Base-by-base conservation (phyloP, 2,888 invertebrate genomes). In the Drosophila colorata region DNA sequence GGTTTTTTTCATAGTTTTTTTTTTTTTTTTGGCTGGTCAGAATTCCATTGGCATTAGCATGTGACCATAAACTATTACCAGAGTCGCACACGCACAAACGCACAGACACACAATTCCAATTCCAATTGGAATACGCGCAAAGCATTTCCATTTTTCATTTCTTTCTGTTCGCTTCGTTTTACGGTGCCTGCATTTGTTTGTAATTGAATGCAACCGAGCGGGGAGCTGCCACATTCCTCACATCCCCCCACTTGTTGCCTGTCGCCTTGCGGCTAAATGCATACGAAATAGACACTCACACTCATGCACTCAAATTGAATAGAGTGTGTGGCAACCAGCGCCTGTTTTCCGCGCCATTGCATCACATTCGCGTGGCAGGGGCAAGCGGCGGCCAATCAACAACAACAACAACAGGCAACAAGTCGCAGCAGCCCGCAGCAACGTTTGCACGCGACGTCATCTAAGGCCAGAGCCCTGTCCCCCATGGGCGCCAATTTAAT, bases 311-410 rank as follows among this genome's bases (percentile, higher is more conserved):
- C 28, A 47, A 43, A 63, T 46, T 43, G 69, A 69, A 37, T 73
- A 37, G 43, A 51, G 60, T 66, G 73, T 75, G 63, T 73, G 59
- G 75, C 65, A 75, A 75, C 72, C 75, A n/a, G 41, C 72, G 74
- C 74, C 74, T 72, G 77, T 75, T 75, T 75, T 72, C 74, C 55
- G 69, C 73, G 77, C 77, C 77, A 75, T 75, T 75, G 75, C 75
- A 73, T 73, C 75, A 75, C 61, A 20, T 37, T 47, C 35, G 53
- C 31, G 74, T 28, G 69, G 68, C 76, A 74, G 64, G 46, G 55
- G 56, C 65, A 64, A 48, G 28, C 57, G 28, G 13, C 46, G 20
- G 41, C 51, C 59, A 74, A 70, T 60, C 57, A 20, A 44, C 71
- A 64, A 53, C 43, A 53, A 49, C 48, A 58, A 40, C 60, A 56